Evolutionary conservation across 2,888 invertebrate species (phyloP).

Genomic region (Drosophila pseudotalamancana): DNA sequence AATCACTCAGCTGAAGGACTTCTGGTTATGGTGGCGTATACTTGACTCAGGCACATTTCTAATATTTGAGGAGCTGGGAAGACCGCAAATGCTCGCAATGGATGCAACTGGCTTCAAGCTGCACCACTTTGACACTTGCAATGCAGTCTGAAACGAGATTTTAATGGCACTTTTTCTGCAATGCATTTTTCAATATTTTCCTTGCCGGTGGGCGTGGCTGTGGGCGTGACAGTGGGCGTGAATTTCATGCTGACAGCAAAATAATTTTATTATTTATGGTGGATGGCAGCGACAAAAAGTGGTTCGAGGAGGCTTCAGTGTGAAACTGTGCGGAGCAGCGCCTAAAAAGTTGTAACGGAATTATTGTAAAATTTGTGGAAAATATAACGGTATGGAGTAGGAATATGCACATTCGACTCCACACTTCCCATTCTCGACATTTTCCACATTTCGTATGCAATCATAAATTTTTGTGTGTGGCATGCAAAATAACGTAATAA

Average conservation of each 20-base stretch:
- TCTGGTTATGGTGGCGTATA: conserved; percentile 10
- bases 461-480: conserved; percentile 77
- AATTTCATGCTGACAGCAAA: conserved; percentile 75
- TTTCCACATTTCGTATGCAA: conserved; percentile 56
- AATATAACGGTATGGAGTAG: conserved; percentile 52
- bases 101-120: not conserved
- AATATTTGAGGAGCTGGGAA: conserved; percentile 14
- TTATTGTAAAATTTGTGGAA: conserved; percentile 70
- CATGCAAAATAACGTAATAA: conserved; percentile 78
- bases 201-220: conserved; percentile 17
- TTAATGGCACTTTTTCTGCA: conserved; percentile 69
- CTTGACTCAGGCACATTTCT: conserved; percentile 21
- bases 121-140: too few species aligned
- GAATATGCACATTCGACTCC: not conserved
- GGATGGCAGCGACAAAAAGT: conserved; percentile 25
- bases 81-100: conserved; percentile 8
- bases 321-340: conserved; percentile 12
- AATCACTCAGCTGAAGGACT: conserved; percentile 3
- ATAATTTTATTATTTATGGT: conserved; percentile 78
- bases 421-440: not conserved
- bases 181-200: conserved; percentile 66
- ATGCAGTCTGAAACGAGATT: conserved; percentile 65
- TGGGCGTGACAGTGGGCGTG: conserved; percentile 51
- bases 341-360: conserved; percentile 70
- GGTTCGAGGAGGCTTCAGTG: not conserved